Evolutionary conservation across 2,888 invertebrate genomes (phyloP).

Genomic region (Hirtodrosophila histrioides): DNA sequence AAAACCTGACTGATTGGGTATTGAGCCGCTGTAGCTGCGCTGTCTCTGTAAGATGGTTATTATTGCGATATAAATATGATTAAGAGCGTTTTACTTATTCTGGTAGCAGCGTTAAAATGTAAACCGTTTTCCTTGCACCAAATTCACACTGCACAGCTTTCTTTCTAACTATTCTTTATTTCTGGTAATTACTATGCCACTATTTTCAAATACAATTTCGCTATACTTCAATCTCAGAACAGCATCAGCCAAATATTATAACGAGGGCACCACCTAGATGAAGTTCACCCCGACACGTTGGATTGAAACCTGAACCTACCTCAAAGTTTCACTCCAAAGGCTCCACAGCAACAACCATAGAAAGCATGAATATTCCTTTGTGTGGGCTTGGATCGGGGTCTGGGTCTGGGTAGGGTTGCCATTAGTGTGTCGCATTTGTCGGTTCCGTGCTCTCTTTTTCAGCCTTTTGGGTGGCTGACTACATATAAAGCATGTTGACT

Average conservation of each 20-base stretch:
- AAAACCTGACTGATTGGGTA: too few species aligned
- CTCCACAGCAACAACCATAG: conserved; percentile 15
- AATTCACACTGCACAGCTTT: too few species aligned
- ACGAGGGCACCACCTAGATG: conserved; percentile 7
- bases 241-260: conserved; percentile 6
- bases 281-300: neutral
- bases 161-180: too few species aligned
- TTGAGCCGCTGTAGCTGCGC: too few species aligned
- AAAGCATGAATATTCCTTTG: conserved; percentile 24
- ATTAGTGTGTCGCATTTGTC: neutral
- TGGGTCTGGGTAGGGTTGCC: conserved; percentile 7
- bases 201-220: conserved; percentile 22
- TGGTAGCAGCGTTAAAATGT: too few species aligned
- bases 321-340: conserved; percentile 40
- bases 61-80: too few species aligned
- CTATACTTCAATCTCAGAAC: conserved; percentile 12
- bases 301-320: conserved; percentile 30
- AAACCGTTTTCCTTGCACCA: too few species aligned
- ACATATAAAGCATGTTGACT: conserved; percentile 41
- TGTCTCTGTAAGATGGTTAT: too few species aligned
- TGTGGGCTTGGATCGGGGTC: conserved; percentile 8
- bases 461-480: conserved; percentile 3
- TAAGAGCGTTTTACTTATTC: too few species aligned
- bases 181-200: conserved; percentile 43
- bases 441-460: neutral